A percentile compares a stretch with the other conserved stretches of the same genome.
Evolutionary conservation across 92 coral and sea anemone species (phyloP).

Genomic region (Phenganax marumi): DNA sequence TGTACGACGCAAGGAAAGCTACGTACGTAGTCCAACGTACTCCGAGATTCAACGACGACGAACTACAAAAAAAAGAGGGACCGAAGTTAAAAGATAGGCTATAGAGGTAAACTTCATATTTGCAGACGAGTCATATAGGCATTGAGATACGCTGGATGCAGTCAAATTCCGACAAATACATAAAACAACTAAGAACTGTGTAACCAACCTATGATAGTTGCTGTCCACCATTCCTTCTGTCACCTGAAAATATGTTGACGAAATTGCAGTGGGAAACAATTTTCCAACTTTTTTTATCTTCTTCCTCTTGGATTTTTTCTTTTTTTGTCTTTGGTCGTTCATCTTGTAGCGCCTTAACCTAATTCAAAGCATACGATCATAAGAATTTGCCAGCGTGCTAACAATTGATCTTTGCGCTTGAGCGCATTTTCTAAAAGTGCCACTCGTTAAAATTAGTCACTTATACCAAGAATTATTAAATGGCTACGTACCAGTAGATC

Average conservation of each 20-base stretch:
- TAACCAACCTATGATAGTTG: background rate
- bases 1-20: background rate
- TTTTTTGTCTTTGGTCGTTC: background rate
- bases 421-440: too few species aligned
- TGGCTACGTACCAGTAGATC: too few species aligned
- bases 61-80: background rate
- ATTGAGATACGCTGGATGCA: too few species aligned
- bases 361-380: background rate
- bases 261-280: background rate
- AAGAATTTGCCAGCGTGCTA: too few species aligned
- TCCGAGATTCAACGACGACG: background rate
- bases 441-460: too few species aligned
- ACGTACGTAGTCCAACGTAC: background rate
- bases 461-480: too few species aligned
- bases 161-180: too few species aligned
- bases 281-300: background rate
- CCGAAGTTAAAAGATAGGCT: background rate
- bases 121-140: too few species aligned
- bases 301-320: background rate
- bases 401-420: too few species aligned
- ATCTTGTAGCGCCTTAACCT: constrained; percentile 1
- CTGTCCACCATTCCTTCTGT: background rate
- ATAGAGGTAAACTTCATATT: background rate
- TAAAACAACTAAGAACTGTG: too few species aligned
- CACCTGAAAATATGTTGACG: background rate